These are phyloP conservation scores for Eulemur mongoz DNA, from an alignment of 2,797 vertebrate species.

Conservation along the genomic window DNA sequence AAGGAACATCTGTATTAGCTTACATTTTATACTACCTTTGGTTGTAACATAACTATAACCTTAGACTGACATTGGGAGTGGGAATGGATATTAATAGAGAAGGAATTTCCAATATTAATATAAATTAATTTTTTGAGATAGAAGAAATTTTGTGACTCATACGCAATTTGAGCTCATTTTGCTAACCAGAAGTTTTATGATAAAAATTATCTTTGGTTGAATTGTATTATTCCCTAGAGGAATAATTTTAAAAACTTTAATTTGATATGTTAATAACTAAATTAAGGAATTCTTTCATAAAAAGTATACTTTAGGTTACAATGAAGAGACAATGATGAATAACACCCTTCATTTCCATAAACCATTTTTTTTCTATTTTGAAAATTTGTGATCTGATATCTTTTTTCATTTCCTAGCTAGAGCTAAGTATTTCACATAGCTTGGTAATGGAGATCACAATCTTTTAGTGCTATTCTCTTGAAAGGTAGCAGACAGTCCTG, in stretches of 20 bases:
- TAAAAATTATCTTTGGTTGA: background rate
- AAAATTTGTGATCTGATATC: background rate
- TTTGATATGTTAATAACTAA: background rate
- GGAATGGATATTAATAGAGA: background rate
- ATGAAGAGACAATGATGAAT: background rate
- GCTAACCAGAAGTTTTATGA: background rate
- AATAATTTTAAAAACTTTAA: background rate
- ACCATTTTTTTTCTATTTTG: background rate
- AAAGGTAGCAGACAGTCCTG: background rate
- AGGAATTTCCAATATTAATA: background rate
- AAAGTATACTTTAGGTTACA: background rate
- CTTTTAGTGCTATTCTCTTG: background rate
- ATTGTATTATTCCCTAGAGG: background rate
- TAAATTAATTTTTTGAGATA: background rate
- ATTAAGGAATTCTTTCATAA: background rate
- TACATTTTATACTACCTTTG: background rate
- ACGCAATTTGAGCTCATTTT: background rate
- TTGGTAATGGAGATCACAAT: background rate
- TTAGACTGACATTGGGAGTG: background rate
- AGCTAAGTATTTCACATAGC: background rate
- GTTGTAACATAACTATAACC: background rate
- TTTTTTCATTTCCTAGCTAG: background rate
- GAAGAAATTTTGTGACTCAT: background rate
- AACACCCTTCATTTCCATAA: background rate
- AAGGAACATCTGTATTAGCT: background rate